Conservation (phyloP, 2,113 vertebrate species). For the Chrysemys picta region DNA sequence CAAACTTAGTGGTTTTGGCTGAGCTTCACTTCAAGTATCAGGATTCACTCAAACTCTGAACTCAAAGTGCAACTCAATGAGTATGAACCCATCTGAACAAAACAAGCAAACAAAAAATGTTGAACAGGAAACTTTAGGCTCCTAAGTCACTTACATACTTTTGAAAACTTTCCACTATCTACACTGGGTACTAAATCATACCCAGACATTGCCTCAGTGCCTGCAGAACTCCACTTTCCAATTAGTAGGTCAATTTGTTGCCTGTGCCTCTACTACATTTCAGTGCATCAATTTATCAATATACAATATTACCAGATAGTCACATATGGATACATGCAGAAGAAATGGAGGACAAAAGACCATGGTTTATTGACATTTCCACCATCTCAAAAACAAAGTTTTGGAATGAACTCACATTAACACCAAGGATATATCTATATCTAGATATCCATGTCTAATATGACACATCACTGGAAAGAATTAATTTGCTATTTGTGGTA, state of each 20-base stretch:
- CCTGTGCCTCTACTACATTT: background rate
- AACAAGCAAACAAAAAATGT: background rate
- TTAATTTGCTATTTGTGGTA: background rate
- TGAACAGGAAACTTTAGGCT: background rate
- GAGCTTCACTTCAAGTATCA: background rate
- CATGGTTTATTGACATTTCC: background rate
- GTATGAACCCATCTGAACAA: background rate
- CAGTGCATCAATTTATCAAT: background rate
- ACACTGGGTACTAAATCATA: background rate
- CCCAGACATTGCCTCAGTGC: rapidly evolving
- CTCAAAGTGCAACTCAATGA: background rate
- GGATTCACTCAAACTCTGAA: background rate
- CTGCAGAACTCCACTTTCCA: background rate
- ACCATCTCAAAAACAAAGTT: background rate
- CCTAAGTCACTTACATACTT: background rate
- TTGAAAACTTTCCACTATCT: background rate
- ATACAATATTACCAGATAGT: background rate
- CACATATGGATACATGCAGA: background rate
- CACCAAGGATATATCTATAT: background rate
- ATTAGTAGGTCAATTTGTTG: background rate
- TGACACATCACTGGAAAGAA: background rate
- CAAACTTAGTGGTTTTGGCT: background rate
- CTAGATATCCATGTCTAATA: background rate
- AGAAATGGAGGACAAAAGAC: background rate
- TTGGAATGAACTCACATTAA: background rate